Percentiles rank a stretch among this genome's conserved stretches.
Evolutionary conservation across 2,113 vertebrate genomes (phyloP).

Genomic region (Ursus arctos): DNA sequence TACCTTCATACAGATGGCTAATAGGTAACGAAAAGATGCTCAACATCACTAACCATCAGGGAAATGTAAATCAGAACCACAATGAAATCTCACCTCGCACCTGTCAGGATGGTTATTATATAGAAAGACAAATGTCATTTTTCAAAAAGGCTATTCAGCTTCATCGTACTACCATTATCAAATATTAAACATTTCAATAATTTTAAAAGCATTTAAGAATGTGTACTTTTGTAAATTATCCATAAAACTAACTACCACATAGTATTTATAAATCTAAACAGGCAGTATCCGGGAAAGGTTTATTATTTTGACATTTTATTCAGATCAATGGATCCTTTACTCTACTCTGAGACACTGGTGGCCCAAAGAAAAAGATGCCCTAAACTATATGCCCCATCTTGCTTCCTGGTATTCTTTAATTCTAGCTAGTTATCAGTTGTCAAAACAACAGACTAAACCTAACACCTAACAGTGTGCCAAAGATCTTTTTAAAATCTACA

Average conservation of each 20-base stretch:
- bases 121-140: neutral
- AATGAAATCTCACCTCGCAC: neutral
- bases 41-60: neutral
- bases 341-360: neutral
- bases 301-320: slow-evolving; percentile 16
- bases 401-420: slow-evolving; percentile 69
- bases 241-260: neutral
- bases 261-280: neutral
- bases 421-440: slow-evolving; percentile 75
- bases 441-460: slow-evolving; percentile 74
- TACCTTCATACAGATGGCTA: neutral
- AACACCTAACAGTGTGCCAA: slow-evolving; percentile 69
- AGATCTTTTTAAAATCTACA: slow-evolving; percentile 66
- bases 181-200: slow-evolving; percentile 30
- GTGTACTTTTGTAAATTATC: neutral
- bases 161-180: neutral
- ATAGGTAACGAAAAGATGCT: neutral
- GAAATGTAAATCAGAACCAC: neutral
- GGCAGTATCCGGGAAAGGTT: neutral
- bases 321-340: neutral
- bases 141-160: neutral
- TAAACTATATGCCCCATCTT: neutral
- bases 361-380: neutral
- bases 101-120: neutral
- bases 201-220: neutral